These are phyloP conservation scores for Chrysogorgia sp. DNA, from an alignment of 92 coral and sea anemone genomes.

Conservation along the genomic window DNA sequence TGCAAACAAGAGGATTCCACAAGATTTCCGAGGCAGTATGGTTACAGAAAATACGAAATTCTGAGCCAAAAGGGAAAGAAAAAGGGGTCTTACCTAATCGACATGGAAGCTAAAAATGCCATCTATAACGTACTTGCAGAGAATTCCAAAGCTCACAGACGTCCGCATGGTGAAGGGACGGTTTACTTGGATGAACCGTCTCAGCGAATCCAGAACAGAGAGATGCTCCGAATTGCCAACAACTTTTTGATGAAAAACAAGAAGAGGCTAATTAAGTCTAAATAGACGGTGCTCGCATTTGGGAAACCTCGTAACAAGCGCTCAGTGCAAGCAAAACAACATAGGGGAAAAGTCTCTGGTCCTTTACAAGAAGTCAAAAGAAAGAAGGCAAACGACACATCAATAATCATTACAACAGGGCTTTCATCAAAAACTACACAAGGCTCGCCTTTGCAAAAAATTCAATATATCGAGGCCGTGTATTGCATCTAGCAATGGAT, in stretches of 20 bases:
- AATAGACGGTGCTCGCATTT: background rate
- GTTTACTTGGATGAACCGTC: slow-evolving; percentile 21
- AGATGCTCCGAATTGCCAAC: slow-evolving; percentile 25
- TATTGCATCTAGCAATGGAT: slow-evolving; percentile 13
- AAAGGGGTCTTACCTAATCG: slow-evolving; percentile 20
- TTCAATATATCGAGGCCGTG: slow-evolving; percentile 6
- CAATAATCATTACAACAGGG: slow-evolving; percentile 51
- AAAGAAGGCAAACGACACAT: slow-evolving; percentile 13
- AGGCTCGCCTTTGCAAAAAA: slow-evolving; percentile 43
- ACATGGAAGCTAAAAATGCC: slow-evolving; percentile 39
- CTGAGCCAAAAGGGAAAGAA: slow-evolving; percentile 2
- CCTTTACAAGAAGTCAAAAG: slow-evolving; percentile 24
- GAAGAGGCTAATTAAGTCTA: slow-evolving; percentile 8
- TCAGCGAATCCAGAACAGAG: slow-evolving; percentile 24
- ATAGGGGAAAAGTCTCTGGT: slow-evolving; percentile 25
- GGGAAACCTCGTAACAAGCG: slow-evolving; percentile 30
- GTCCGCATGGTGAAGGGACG: slow-evolving; percentile 42
- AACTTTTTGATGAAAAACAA: background rate
- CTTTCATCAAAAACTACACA: slow-evolving; percentile 51
- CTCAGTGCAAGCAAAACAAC: slow-evolving; percentile 35
- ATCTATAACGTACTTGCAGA: slow-evolving; percentile 38
- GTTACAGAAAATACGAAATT: background rate
- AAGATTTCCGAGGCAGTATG: background rate
- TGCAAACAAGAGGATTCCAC: slow-evolving; percentile 2
- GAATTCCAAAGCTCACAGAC: slow-evolving; percentile 42